Evolutionary conservation across 2,888 invertebrate genomes (phyloP).

Genomic region (Prosopocoilus inquinatus): DNA sequence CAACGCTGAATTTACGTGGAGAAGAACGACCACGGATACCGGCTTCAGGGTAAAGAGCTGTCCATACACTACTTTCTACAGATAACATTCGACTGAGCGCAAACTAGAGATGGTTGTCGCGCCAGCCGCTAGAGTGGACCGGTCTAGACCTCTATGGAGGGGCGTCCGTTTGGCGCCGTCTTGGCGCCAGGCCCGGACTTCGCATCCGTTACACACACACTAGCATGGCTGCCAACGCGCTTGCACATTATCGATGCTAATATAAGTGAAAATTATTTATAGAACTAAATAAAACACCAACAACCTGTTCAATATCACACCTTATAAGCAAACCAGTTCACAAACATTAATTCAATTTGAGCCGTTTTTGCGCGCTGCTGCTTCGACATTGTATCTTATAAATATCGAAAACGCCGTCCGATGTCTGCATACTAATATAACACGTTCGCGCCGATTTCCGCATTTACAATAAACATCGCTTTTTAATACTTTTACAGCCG

Average conservation of each 20-base stretch:
- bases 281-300: not conserved
- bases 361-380: no score
- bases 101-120: constrained; percentile 15
- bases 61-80: constrained; percentile 10
- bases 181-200: constrained; percentile 48
- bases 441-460: no score
- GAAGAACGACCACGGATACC: no score
- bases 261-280: constrained; percentile 5
- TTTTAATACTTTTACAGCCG: no score
- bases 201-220: constrained; percentile 30
- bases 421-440: no score
- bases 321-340: not conserved
- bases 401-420: no score
- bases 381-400: no score
- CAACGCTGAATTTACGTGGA: no score
- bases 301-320: constrained; percentile 3
- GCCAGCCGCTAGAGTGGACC: constrained; percentile 52
- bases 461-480: no score
- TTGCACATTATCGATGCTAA: constrained; percentile 8
- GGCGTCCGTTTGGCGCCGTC: constrained; percentile 46
- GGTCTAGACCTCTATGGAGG: constrained; percentile 37
- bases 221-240: constrained; percentile 1
- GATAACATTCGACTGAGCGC: constrained; percentile 24
- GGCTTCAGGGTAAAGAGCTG: no score
- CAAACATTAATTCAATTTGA: no score